Evolutionary conservation across 53 echinoderm and acorn worm genomes (phyloP), one percentile per base, ranked within the genome.

Genomic region (Holothuria leucospilota): DNA sequence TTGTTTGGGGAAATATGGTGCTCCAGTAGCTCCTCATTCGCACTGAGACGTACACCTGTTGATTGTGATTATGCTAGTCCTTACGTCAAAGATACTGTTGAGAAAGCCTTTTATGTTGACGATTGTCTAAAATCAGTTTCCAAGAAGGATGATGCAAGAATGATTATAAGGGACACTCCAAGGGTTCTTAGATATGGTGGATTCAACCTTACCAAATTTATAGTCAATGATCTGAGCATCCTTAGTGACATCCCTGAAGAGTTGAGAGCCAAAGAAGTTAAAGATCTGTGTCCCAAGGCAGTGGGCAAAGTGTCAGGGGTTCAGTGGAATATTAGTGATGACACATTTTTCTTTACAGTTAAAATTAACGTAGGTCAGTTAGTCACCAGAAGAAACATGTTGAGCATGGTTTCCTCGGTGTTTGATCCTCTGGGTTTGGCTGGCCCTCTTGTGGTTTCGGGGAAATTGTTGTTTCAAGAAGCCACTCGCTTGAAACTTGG

Each of bases 401-500:
- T 56, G 56, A 56, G 56, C 56, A 56, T 81, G 11, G 85, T 90
- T 21, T 65, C 62, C 29, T 85, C 90, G 23, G 62, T 90, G 41
- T 90, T 71, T 86, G 90, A 90, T 30, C 86, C 89, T 13, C 71
- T 90, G 0, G 89, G 77, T 2, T 64, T 89, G 24, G 21, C 58
- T 6, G 73, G 30, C 34, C 73, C 86, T 21, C 39, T 72, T 34
- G 59, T 73, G 26, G 34, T 86, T 29, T 40, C 2, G n/a, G 71
- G 68, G 46, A 70, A 88, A 39, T 38, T 62, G 46, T 64, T 82
- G 24, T 26, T 88, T 21, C 88, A 88, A 53, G 82, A 67, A 27
- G 73, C 86, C 29, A 86, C 86, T 90, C 51, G 62, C 20, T 42
- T 25, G 13, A 51, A 53, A n/a, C 24, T 62, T 29, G 80, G 42